A percentile compares a stretch with the other conserved stretches of the same genome.
Conservation (phyloP, 2,888 invertebrate species). For the Chydorus sphaericus region DNA sequence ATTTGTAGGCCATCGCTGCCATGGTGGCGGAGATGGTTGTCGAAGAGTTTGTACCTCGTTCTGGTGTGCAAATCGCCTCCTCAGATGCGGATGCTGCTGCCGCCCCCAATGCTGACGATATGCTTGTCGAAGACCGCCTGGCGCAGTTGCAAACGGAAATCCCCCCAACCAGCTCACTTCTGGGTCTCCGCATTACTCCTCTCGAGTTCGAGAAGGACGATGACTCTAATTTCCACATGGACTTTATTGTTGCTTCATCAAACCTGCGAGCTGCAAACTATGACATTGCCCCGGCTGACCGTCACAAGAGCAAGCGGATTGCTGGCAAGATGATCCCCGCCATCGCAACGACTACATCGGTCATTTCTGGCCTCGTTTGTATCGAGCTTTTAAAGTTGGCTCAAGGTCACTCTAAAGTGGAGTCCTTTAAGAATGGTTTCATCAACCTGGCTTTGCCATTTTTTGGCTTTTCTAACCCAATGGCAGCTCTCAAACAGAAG, state of each 20-base stretch:
- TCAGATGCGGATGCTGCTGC: slow-evolving; percentile 68
- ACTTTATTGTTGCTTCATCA: slow-evolving; percentile 94
- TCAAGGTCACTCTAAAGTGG: slow-evolving; percentile 49
- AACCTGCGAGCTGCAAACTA: slow-evolving; percentile 95
- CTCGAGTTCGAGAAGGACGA: slow-evolving; percentile 98
- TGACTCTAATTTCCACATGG: slow-evolving; percentile 95
- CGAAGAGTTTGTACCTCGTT: slow-evolving; percentile 76
- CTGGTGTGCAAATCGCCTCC: slow-evolving; percentile 90
- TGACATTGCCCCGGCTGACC: slow-evolving; percentile 83
- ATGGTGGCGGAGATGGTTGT: slow-evolving; percentile 51
- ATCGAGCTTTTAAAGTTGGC: slow-evolving; percentile 79
- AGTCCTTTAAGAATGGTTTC: slow-evolving; percentile 90
- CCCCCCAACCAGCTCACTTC: slow-evolving; percentile 41
- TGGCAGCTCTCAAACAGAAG: slow-evolving; percentile 57
- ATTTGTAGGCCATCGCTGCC: slow-evolving; percentile 34
- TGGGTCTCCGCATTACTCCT: slow-evolving; percentile 53
- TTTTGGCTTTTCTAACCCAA: slow-evolving; percentile 90
- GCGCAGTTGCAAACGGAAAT: slow-evolving; percentile 43
- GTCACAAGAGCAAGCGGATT: slow-evolving; percentile 77
- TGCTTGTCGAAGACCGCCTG: slow-evolving; percentile 52
- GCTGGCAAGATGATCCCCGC: slow-evolving; percentile 99
- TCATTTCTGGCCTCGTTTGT: slow-evolving; percentile 85
- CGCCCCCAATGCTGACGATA: slow-evolving; percentile 19
- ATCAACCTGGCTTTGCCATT: slow-evolving; percentile 91
- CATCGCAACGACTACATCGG: slow-evolving; percentile 96